phyloP scores from a whole-genome alignment of 2,888 invertebrate genomes.

The Beris chalybata region DNA sequence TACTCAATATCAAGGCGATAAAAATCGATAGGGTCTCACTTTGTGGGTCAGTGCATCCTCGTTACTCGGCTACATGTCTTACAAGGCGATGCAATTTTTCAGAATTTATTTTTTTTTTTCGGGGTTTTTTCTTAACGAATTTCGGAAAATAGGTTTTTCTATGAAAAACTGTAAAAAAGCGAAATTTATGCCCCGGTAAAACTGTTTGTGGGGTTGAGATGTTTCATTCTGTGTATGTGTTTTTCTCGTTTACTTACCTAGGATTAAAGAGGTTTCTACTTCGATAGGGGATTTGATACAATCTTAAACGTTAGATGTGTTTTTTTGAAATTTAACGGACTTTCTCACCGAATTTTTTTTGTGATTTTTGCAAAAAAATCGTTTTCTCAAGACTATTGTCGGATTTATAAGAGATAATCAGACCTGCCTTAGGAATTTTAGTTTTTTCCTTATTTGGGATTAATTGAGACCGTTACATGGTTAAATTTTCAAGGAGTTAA shows the following conservation, averaged over 20 bases:
- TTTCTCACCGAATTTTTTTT: conserved; percentile 23
- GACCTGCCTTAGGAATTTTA: no score
- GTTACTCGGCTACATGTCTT: no score
- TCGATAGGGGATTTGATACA: conserved; percentile 17
- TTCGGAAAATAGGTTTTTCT: conserved; percentile 8
- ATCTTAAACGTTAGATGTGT: conserved; percentile 4
- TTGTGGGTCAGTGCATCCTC: no score
- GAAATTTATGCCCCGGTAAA: conserved; percentile 23
- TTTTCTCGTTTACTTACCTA: conserved; percentile 5
- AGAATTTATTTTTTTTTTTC: conserved; percentile 18
- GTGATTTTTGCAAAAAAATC: conserved; percentile 1
- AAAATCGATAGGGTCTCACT: conserved; percentile 6
- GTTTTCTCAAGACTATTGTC: not conserved
- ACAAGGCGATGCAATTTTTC: conserved; percentile 16
- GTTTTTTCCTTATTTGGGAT: no score
- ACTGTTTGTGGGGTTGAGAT: conserved; percentile 11
- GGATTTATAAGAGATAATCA: not conserved
- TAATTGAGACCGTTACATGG: not conserved
- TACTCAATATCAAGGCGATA: conserved; percentile 13
- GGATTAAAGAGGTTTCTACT: conserved; percentile 6
- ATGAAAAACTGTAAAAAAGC: conserved; percentile 30
- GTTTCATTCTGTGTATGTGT: not conserved
- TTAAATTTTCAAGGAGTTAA: not conserved
- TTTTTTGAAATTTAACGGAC: conserved; percentile 28
- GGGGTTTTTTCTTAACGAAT: not conserved